Evolutionary conservation across 2,888 invertebrate genomes (phyloP).

Genomic region (Orgyia antiqua): DNA sequence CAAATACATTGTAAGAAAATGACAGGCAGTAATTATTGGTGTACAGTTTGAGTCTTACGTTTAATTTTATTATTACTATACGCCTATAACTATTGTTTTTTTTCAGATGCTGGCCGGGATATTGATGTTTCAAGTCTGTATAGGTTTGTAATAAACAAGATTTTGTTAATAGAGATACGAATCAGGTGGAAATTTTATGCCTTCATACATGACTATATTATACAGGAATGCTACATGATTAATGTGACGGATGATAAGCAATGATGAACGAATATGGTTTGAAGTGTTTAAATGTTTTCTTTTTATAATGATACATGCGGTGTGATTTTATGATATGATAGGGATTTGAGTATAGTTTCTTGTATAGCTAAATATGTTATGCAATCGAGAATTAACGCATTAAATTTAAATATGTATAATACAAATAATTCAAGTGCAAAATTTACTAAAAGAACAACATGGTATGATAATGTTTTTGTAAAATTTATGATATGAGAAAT

Average conservation of each 20-base stretch:
- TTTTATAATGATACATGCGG: constrained; percentile 10
- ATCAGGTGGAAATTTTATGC: constrained; percentile 10
- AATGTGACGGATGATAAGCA: constrained; percentile 13
- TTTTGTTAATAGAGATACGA: constrained; percentile 9
- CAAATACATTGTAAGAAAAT: constrained; percentile 47
- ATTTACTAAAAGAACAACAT: constrained; percentile 15
- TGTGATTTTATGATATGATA: constrained; percentile 8
- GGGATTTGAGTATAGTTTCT: constrained; percentile 9
- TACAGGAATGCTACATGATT: constrained; percentile 22
- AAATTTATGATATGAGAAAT: no score
- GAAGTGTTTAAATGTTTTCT: constrained; percentile 9
- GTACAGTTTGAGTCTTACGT: constrained; percentile 42
- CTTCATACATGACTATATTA: constrained; percentile 5
- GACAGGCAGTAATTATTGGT: constrained; percentile 63
- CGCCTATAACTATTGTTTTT: constrained; percentile 5
- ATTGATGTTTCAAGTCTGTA: not conserved
- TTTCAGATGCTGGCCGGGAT: not conserved
- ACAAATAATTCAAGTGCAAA: constrained; percentile 16
- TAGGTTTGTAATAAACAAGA: no score
- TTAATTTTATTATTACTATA: constrained; percentile 10
- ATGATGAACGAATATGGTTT: constrained; percentile 9
- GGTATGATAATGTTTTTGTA: constrained; percentile 15
- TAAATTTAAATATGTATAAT: constrained; percentile 12
- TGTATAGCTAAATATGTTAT: constrained; percentile 21
- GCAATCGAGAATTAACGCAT: constrained; percentile 27